Conservation (phyloP, 2,888 invertebrate species). For the Agelastica alni region DNA sequence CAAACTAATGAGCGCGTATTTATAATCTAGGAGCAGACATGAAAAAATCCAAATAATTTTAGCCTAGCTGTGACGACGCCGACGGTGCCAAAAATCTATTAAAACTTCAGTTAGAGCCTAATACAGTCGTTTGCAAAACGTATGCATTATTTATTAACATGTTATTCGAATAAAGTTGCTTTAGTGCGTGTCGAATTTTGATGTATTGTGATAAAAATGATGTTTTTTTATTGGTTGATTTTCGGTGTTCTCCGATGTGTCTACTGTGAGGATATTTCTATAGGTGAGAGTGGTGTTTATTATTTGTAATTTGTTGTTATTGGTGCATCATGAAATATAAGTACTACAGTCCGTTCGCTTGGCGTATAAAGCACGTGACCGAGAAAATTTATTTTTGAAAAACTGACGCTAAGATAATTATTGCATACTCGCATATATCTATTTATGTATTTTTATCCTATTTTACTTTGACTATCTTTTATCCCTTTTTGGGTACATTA, state of each 20-base stretch:
- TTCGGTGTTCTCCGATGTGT: slow-evolving; percentile 1
- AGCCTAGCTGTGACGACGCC: neutral
- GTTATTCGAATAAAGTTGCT: neutral
- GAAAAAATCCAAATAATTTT: slow-evolving; percentile 3
- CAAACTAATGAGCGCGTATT: neutral
- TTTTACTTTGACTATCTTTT: too few relatives aligned
- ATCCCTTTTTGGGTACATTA: too few relatives aligned
- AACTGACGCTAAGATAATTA: too few relatives aligned
- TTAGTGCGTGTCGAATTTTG: neutral
- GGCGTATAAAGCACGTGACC: too few relatives aligned
- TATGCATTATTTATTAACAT: neutral
- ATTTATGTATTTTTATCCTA: too few relatives aligned
- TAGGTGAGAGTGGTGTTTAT: slow-evolving; percentile 19
- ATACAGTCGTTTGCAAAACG: neutral
- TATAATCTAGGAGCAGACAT: slow-evolving; percentile 5
- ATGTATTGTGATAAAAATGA: neutral
- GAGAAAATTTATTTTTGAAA: too few relatives aligned
- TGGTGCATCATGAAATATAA: too few relatives aligned
- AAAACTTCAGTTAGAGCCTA: neutral
- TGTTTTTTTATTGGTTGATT: slow-evolving; percentile 1
- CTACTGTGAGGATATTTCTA: slow-evolving; percentile 8
- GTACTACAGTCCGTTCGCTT: too few relatives aligned
- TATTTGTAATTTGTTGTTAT: too few relatives aligned
- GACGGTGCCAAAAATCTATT: slow-evolving; percentile 1
- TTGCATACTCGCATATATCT: too few relatives aligned